Evolutionary conservation across 2,797 vertebrate species (phyloP).

Genomic region (Poecilia gillii): DNA sequence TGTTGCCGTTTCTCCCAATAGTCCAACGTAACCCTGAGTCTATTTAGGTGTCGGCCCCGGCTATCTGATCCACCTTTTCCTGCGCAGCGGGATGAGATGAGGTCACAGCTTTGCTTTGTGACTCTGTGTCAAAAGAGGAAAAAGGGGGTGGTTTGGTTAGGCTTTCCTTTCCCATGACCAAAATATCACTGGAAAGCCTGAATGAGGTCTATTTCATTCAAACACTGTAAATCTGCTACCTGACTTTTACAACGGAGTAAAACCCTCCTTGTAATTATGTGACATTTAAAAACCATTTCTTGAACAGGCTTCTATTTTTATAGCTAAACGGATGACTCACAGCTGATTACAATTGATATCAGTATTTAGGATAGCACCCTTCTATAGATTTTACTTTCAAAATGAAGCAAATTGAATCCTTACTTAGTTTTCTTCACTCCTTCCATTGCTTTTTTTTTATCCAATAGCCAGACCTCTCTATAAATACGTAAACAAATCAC

Average conservation of each 20-base stretch:
- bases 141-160: slow-evolving; percentile 45
- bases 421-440: not conserved
- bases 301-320: not conserved
- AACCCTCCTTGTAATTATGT: not conserved
- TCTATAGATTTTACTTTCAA: not conserved
- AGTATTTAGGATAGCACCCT: not conserved
- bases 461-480: not conserved
- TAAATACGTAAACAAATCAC: not conserved
- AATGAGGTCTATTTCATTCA: slow-evolving; percentile 14
- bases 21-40: slow-evolving; percentile 20
- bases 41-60: slow-evolving; percentile 55
- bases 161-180: slow-evolving; percentile 65
- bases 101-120: slow-evolving; percentile 55
- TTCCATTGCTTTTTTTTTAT: not conserved
- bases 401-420: not conserved
- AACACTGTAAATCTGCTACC: slow-evolving; percentile 4
- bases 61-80: slow-evolving; percentile 74
- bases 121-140: slow-evolving; percentile 60
- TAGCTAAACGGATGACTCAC: not conserved
- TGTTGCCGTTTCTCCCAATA: slow-evolving; percentile 8
- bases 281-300: not conserved
- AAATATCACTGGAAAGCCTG: slow-evolving; percentile 30
- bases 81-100: slow-evolving; percentile 75
- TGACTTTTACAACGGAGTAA: not conserved
- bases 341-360: not conserved